Base-by-base conservation (phyloP, 2,888 invertebrate species). In the Lasius fuliginosus region DNA sequence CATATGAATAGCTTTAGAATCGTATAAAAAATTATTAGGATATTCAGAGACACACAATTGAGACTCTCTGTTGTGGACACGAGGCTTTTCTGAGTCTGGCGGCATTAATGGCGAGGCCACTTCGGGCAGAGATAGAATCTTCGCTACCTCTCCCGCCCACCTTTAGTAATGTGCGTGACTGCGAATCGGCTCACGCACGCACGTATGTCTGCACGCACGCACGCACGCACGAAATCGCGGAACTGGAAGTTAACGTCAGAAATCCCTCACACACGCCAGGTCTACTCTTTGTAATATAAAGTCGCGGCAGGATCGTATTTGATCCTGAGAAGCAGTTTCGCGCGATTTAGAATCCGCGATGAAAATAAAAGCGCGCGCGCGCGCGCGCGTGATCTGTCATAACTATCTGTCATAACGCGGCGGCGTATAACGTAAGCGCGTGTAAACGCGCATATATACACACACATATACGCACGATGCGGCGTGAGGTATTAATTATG, bases 131-230 rank as follows among this genome's bases (percentile, higher is more conserved):
- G 93, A 93, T 93, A 92, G 88, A 88, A 93, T 92, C 92, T 91
- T 79, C 83, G 89, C 83, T 69, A 84, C 53, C 60, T 86, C 71
- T 87, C 87, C 85, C 88, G 82, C 64, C 81, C 71, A 85, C 88
- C 85, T 87, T 86, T 75, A 56, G 86, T 88, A 89, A 83, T 86
- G 92, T 93, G 93, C 93, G 93, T 93, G 93, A 92, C 92, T 91
- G 91, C 88, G 85, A 75, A 81, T 85, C 67, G 85, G 86, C 89
- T 89, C 91, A 88, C 89, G 90, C 92, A 86, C 87, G 89, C 88
- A 88, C 89, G 91, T 88, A 86, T 83, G 85, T 81, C 83, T 83
- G 83, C 73, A 73, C 60, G 85, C 75, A 75, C 49, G 76, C 76
- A 67, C 68, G n/a, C n/a, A n/a, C n/a, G 68, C 68, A 58, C 69